Evolutionary conservation across 2,113 vertebrate species (phyloP).

Genomic region (Nesogale talazaci): DNA sequence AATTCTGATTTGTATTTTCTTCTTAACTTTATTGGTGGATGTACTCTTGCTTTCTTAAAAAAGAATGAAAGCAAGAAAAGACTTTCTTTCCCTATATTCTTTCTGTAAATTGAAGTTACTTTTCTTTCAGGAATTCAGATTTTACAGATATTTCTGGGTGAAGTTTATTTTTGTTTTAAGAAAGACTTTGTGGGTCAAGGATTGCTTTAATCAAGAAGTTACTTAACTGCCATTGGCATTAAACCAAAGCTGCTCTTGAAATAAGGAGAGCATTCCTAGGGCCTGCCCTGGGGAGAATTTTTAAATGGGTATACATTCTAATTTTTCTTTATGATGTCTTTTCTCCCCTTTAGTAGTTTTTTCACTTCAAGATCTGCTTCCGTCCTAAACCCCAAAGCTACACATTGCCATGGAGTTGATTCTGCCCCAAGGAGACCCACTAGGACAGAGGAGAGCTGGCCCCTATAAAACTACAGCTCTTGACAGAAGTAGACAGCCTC

Average conservation of each 20-base stretch:
- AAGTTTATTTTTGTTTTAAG: slow-evolving; percentile 13
- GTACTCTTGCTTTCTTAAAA: neutral
- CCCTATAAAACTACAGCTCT: too few species aligned
- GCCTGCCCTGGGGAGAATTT: neutral
- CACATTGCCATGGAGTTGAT: too few species aligned
- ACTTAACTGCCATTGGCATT: neutral
- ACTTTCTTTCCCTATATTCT: neutral
- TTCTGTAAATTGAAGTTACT: neutral
- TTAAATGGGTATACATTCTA: neutral
- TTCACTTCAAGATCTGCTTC: neutral
- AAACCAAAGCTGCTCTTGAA: slow-evolving; percentile 38
- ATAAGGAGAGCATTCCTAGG: neutral
- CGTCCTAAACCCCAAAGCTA: neutral
- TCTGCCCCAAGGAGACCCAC: too few species aligned
- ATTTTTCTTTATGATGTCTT: neutral
- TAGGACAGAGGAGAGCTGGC: too few species aligned
- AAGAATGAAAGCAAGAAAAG: too few species aligned
- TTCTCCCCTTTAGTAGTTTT: neutral
- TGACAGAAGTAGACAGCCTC: too few species aligned
- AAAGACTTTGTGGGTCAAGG: neutral
- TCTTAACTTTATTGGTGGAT: slow-evolving; percentile 20
- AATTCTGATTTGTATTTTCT: neutral
- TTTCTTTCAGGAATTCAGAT: neutral
- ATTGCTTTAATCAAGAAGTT: slow-evolving; percentile 16
- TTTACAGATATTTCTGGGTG: neutral